Evolutionary conservation across 2,888 invertebrate species (phyloP), one percentile per base, ranked within the genome.

Genomic region (Bursaphelenchus okinawaensis): DNA sequence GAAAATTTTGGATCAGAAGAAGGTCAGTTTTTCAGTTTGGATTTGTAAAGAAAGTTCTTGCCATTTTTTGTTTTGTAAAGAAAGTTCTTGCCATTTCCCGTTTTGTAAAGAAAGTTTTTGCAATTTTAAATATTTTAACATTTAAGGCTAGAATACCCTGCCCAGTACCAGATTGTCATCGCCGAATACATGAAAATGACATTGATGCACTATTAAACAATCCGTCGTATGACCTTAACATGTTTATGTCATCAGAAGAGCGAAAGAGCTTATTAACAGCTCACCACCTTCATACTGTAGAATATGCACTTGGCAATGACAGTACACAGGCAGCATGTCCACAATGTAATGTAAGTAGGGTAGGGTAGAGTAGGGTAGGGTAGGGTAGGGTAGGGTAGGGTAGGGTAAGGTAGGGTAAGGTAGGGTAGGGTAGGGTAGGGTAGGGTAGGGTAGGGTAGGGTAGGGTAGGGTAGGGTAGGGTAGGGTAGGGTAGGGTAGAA

Each of bases 101-200:
- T 29, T 12, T 12, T 12, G 12, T 29, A 29, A 29, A 7, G 31
- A 29, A 29, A 29, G n/a, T n/a, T n/a, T n/a, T n/a, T n/a, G n/a
- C n/a, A n/a, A 29, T 12, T 12, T 29, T 7, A 29, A 29, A 29
- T 29, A 9, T 29, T 7, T 7, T 9, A 56, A 50, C 12, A 54
- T 54, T 27, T 50, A 16, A 23, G 56, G 56, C 56, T 2, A 56
- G 27, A 26, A 56, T 26, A 56, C 2, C 56, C 3, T 56, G 56
- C 26, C 56, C 27, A 56, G 26, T 54, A 22, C 16, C 40, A 12
- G n/a, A 3, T 16, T 40, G 40, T 40, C 40, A 40, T 40, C 40
- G 40, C 16, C 12, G 40, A 40, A 40, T 40, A 12, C 40, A 40
- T n/a, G 40, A 40, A 40, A 40, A 40, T 40, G 40, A 40, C n/a